Conservation (phyloP, 2,888 invertebrate species). For the Phyllotreta striolata region DNA sequence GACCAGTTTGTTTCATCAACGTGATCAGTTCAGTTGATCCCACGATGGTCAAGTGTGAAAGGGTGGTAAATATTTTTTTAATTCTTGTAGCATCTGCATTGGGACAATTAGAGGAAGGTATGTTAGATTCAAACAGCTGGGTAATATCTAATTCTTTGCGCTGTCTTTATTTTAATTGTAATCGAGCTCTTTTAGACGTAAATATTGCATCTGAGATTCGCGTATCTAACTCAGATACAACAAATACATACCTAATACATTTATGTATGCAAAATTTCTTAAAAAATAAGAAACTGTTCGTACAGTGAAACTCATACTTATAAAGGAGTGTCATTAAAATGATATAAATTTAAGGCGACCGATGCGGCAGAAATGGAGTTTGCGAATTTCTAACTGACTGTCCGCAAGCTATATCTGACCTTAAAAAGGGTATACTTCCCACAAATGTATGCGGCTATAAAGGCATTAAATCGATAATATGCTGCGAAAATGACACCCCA, state of each 20-base stretch:
- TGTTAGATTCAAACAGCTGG: neutral
- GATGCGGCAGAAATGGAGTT: constrained; percentile 33
- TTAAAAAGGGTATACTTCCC: constrained; percentile 45
- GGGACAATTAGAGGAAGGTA: constrained; percentile 7
- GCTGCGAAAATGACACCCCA: constrained; percentile 43
- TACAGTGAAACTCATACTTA: too few species aligned
- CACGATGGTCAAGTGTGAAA: too few species aligned
- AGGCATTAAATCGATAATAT: constrained; percentile 50
- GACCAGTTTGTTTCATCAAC: too few species aligned
- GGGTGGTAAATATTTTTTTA: neutral
- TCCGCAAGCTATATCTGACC: constrained; percentile 41
- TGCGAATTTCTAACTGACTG: constrained; percentile 49
- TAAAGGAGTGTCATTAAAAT: too few species aligned
- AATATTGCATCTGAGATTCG: too few species aligned
- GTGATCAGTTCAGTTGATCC: too few species aligned
- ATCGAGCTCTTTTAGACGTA: too few species aligned
- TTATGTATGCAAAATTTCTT: too few species aligned
- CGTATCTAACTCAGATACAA: too few species aligned
- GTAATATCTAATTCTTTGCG: neutral
- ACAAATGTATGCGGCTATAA: constrained; percentile 49
- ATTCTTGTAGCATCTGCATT: neutral
- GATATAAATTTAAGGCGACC: neutral
- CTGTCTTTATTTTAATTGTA: neutral
- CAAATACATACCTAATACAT: too few species aligned
- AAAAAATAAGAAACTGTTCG: too few species aligned